Evolutionary conservation across 1,140 invertebrate genomes (phyloP).

Genomic region (Grapholita molesta): DNA sequence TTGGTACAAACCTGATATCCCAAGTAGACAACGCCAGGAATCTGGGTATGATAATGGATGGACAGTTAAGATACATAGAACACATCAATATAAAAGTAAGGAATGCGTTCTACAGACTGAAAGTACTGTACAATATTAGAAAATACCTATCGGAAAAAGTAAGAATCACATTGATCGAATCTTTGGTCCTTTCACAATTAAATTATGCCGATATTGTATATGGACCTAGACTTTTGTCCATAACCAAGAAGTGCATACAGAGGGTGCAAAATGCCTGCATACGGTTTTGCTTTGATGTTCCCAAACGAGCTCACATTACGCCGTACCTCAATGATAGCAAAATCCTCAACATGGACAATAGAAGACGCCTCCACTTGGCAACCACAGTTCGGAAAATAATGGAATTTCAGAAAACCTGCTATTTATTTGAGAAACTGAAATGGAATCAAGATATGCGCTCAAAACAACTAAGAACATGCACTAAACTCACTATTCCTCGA

Average conservation of each 20-base stretch:
- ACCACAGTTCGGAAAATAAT: background rate
- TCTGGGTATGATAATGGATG: no score
- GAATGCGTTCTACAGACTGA: no score
- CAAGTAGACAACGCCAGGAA: no score
- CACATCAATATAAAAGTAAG: no score
- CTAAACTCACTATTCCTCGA: background rate
- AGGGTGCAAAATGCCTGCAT: conserved; percentile 14
- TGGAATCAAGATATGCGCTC: background rate
- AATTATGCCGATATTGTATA: conserved; percentile 1
- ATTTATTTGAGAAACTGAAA: conserved; percentile 13
- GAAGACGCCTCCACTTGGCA: background rate
- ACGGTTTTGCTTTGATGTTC: conserved; percentile 7
- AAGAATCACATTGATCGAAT: background rate
- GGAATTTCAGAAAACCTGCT: background rate
- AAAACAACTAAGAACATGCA: background rate
- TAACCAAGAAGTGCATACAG: conserved; percentile 2
- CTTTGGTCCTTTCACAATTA: background rate
- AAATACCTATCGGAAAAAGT: conserved; percentile 1
- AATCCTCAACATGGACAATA: background rate
- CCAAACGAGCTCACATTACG: conserved; percentile 2
- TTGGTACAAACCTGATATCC: no score
- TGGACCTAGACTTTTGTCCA: background rate
- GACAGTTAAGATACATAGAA: no score
- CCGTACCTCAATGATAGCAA: background rate
- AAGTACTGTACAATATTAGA: background rate